Evolutionary conservation across 2,113 vertebrate genomes (phyloP), one percentile per base, ranked within the genome.

Genomic region (Sarotherodon lohbergeri): DNA sequence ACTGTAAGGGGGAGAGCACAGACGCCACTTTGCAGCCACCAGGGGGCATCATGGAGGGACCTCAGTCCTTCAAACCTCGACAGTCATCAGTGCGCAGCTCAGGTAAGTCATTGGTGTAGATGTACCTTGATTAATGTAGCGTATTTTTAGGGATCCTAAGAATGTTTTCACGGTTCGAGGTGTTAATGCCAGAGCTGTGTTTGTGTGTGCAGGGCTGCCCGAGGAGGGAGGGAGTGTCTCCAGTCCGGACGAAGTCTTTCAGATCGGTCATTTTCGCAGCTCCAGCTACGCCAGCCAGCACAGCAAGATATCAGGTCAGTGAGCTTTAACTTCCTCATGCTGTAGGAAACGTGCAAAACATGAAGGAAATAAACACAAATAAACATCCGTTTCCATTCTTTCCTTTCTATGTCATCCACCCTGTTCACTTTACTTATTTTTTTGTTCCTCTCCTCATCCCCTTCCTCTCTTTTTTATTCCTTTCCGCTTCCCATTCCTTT

Each of bases 1-100:
- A 98, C 87, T 97, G 98, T 90, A 99, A 99, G 95, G 98, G 98
- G 0, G 98, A 98, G 41, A 98, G 98, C 61, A 98, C 97, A 22
- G 71, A 83, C 0, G 91, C 88, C 90, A 48, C 59, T 81, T 85
- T 86, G 2, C 91, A 89, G 48, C 93, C 88, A 54, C 94, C 96
- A 2, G 93, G 92, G 7, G 95, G 89, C 93, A 95, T 0, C 89
- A 1, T 19, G 24, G 92, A 88, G 46, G 59, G 46, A 41, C 8
- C 80, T 7, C 55, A 82, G 0, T 2, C 19, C 78, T 81, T 89
- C 10, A 90, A 92, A 85, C 81, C 90, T 24, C 68, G 80, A 80
- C 93, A 92, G 66, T 88, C 84, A 0, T 94, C 93, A 27, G 55
- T 76, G 6, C 92, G 84, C 0, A 94, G 94, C 54, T 83, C 81